Base-by-base conservation (phyloP, 2,113 vertebrate species). In the Sturnus vulgaris region DNA sequence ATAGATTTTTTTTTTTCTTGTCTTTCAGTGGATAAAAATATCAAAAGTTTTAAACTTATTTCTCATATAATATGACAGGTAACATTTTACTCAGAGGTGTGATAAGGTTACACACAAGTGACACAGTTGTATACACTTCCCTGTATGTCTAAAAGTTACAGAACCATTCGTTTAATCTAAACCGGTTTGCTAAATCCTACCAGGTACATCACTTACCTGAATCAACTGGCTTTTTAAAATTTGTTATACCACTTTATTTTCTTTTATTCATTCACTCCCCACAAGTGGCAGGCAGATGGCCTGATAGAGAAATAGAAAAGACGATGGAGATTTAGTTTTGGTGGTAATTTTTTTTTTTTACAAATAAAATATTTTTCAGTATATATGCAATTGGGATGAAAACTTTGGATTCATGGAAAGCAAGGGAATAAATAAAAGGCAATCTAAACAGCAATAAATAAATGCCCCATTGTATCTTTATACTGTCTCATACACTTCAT, bases 251-350 rank as follows among this genome's bases (percentile, higher is more conserved):
- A 27, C 13, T 88, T 63, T 33, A 47, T 63, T 85, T 88, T 66
- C 21, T 71, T 53, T 71, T 80, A 77, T 81, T 88, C 20, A 31
- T 7, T 73, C 27, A 16, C 3, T 75, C 28, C 4, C 27, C 40
- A 55, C 40, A 23, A 83, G 25, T 28, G 9, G 7, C 39, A 80
- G 16, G 21, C 30, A 86, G 53, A 59, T 19, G 15, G 14, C 49
- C 31, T 13, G 6, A 25, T 79, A 40, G 0, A 63, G 31, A 71
- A 73, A 86, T 52, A 14, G 57, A 28, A 69, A 86, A 83, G 15
- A 15, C 0, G 2, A 35, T 1, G 0, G 1, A 9, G 16, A 9
- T 50, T 49, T 55, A 35, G 3, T n/a, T 23, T 83, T 61, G 16
- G 11, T 55, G 18, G 9, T 28, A 14, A 27, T 22, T 3, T 2